Base-by-base conservation (phyloP, 2,888 invertebrate genomes). In the Torymus tubicola region DNA sequence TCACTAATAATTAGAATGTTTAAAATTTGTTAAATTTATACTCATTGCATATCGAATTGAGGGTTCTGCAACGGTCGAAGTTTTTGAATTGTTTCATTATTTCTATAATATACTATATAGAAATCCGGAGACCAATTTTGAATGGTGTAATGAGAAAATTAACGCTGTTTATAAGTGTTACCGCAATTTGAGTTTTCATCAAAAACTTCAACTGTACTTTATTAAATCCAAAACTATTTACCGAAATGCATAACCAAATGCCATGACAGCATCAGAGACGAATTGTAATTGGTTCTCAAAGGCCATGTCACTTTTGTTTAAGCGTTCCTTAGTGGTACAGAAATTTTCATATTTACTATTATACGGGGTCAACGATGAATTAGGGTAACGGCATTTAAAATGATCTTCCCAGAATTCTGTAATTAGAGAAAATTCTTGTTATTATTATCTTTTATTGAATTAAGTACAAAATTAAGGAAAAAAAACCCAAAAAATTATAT, bases 241-340 rank as follows among this genome's bases (percentile, higher is more conserved):
- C 96, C 94, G 92, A 85, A 96, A 94, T 63, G 98, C 98, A 87
- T 96, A 95, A 0, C 97, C 98, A 91, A 98, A 98, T 0, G 98
- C 97, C 95, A 98, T 94, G 0, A 98, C 98, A 21, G 98, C 98
- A 90, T 99, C 98, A 53, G 97, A 97, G 52, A 99, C 98, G 91
- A 98, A 99, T 92, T 99, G 98, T 84, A 99, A 92, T 90, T 98
- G 98, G 85, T 96, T 95, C 90, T 99, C 98, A 86, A 97, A 97
- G 86, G 95, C 95, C 0, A 96, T 97, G 87, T 96, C 95, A 78
- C 95, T 93, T 64, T 93, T 92, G 0, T 95, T 94, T 5, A 98
- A 93, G 11, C 93, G 92, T 89, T 98, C 97, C 50, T 93, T 92
- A 0, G 96, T 96, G 0, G 96, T 96, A 90, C 98, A 99, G 5